A percentile compares a stretch with the other conserved stretches of the same genome.
Evolutionary conservation across 2,113 vertebrate species (phyloP).

Genomic region (Hydrolagus affinis): DNA sequence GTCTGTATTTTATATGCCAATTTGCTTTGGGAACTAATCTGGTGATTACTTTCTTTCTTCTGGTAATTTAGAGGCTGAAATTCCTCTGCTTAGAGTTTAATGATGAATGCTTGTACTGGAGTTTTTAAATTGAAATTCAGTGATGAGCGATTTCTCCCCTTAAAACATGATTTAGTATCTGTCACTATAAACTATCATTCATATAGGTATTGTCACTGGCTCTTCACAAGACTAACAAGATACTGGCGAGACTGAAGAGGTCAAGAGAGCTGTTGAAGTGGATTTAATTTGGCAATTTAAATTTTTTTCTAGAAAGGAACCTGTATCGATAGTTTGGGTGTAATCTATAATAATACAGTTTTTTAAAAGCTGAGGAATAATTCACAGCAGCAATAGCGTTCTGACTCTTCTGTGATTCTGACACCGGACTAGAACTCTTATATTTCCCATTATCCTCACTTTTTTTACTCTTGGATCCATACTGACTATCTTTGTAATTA

Average conservation of each 20-base stretch:
- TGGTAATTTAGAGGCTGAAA: no score
- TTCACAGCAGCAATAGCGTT: not conserved
- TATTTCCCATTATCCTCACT: not conserved
- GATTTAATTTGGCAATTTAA: not conserved
- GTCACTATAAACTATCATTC: not conserved
- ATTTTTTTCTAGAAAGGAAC: not conserved
- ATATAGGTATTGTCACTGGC: not conserved
- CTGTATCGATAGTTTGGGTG: not conserved
- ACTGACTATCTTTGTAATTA: no score
- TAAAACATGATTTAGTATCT: no score
- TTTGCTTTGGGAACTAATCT: not conserved
- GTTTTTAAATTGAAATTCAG: not conserved
- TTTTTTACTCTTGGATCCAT: no score
- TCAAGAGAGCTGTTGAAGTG: no score
- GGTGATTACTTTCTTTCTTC: not conserved
- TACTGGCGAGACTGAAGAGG: not conserved
- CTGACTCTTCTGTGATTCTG: not conserved
- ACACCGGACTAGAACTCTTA: not conserved
- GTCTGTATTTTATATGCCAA: not conserved
- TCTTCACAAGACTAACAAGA: not conserved
- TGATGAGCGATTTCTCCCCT: not conserved
- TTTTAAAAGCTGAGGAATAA: not conserved
- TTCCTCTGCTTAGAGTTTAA: no score
- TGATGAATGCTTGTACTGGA: no score
- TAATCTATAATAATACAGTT: not conserved